Evolutionary conservation across 1,140 invertebrate species (phyloP).

Genomic region (Stegodyphus dumicola): DNA sequence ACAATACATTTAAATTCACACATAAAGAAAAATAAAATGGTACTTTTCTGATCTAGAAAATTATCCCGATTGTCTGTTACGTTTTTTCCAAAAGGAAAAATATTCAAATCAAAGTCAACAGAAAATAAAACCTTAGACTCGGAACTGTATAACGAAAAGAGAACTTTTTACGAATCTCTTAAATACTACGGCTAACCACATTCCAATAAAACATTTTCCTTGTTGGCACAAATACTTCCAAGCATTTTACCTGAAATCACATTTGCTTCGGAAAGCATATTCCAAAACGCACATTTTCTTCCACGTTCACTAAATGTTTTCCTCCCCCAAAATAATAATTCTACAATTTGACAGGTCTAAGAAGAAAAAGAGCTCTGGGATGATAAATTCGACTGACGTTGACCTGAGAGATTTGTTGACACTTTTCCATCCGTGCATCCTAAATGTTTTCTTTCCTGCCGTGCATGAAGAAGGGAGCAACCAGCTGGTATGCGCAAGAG

Average conservation of each 20-base stretch:
- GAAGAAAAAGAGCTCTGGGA: neutral
- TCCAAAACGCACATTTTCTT: neutral
- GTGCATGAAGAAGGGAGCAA: neutral
- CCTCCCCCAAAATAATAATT: no score
- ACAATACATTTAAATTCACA: no score
- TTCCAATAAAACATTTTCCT: neutral
- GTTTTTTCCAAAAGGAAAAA: no score
- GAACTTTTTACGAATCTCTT: no score
- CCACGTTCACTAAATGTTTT: neutral
- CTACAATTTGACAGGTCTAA: no score
- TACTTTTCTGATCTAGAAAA: no score
- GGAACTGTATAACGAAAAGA: no score
- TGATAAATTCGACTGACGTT: constrained; percentile 16
- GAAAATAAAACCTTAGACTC: no score
- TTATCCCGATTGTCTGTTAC: no score
- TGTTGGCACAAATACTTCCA: neutral
- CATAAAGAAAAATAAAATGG: no score
- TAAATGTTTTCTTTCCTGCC: neutral
- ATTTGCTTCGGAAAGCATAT: neutral
- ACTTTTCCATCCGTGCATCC: constrained; percentile 2
- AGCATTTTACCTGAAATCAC: neutral
- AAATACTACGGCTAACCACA: no score
- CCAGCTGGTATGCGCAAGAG: neutral
- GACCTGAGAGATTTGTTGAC: constrained; percentile 26
- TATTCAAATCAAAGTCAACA: no score